Conservation (phyloP, 2,888 invertebrate genomes). For the Andrena chrysosceles region DNA sequence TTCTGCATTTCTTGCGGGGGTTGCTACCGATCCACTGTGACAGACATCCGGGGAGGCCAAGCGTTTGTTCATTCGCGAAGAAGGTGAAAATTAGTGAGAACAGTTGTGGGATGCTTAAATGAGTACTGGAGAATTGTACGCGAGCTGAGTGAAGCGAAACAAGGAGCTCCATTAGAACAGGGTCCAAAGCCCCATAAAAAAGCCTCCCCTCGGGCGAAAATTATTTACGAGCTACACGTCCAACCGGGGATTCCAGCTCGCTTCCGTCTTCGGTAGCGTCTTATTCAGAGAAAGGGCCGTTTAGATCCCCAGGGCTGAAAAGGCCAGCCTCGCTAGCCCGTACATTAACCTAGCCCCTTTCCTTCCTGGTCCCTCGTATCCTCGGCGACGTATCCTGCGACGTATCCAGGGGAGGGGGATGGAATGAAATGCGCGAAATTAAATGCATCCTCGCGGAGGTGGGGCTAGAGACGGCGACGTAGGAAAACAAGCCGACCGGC, state of each 20-base stretch:
- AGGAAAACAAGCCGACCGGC: slow-evolving; percentile 42
- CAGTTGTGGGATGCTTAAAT: no score
- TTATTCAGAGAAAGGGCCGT: slow-evolving; percentile 57
- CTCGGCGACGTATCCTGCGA: slow-evolving; percentile 44
- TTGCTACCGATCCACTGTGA: no score
- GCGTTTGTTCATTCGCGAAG: no score
- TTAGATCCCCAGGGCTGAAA: slow-evolving; percentile 52
- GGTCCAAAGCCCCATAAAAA: neutral
- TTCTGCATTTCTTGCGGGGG: neutral
- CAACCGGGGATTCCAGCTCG: slow-evolving; percentile 39
- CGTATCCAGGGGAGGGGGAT: slow-evolving; percentile 26
- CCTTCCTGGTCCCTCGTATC: slow-evolving; percentile 51
- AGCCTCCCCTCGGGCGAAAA: slow-evolving; percentile 9
- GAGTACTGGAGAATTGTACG: no score
- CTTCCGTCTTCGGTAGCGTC: slow-evolving; percentile 56
- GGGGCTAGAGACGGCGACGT: slow-evolving; percentile 13
- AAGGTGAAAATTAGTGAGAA: no score
- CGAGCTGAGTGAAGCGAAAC: neutral
- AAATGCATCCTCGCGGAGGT: slow-evolving; percentile 47
- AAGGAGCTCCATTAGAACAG: neutral
- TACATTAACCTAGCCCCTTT: slow-evolving; percentile 54
- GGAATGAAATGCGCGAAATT: slow-evolving; percentile 59
- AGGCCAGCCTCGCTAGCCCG: slow-evolving; percentile 49
- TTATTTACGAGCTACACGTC: slow-evolving; percentile 52
- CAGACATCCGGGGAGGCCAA: no score